Conservation (phyloP, 2,888 invertebrate genomes). For the Artemia sinica region DNA sequence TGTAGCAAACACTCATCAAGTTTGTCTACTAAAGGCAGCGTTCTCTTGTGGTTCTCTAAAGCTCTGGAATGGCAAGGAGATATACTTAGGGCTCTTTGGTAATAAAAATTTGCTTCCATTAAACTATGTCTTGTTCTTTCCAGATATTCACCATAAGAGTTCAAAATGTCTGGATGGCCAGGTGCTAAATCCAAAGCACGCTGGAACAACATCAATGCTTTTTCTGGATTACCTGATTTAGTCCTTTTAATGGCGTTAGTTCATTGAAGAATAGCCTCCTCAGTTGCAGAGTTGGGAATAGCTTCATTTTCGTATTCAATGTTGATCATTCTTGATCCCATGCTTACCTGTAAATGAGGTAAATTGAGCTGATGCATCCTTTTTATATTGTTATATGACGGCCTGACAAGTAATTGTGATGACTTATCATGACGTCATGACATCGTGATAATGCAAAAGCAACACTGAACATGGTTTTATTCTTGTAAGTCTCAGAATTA, state of each 20-base stretch:
- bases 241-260: conserved; percentile 71
- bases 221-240: conserved; percentile 58
- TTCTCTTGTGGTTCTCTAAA: conserved; percentile 58
- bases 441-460: no score
- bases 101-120: conserved; percentile 77
- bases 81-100: conserved; percentile 57
- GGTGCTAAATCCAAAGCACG: conserved; percentile 76
- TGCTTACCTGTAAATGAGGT: no score
- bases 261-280: conserved; percentile 65
- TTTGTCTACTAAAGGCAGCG: conserved; percentile 71
- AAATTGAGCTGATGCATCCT: no score
- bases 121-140: conserved; percentile 69
- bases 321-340: no score
- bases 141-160: conserved; percentile 79
- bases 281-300: conserved; percentile 31
- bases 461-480: no score
- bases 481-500: no score
- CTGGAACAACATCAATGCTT: conserved; percentile 66
- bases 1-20: conserved; percentile 60
- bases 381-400: no score
- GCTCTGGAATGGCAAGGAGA: conserved; percentile 68
- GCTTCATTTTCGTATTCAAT: no score
- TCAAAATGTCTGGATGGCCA: conserved; percentile 73
- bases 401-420: no score
- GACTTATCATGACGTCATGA: no score